Conservation (phyloP, 37 sponge, comb jelly and placozoan species). For the Chondrosia reniformis region DNA sequence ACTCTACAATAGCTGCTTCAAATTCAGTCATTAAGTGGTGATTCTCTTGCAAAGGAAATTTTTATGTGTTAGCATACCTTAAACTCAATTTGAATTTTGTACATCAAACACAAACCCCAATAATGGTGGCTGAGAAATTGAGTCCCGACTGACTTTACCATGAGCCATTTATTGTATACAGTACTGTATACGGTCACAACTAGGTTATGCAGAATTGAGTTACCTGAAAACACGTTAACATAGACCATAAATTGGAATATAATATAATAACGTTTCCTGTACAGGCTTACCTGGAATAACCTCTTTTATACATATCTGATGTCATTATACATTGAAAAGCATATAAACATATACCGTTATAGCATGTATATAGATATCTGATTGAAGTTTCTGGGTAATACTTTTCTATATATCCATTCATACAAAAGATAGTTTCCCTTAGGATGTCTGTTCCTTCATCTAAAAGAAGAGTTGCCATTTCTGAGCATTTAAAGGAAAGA, state of each 20-base stretch:
- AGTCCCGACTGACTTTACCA: too few relatives aligned
- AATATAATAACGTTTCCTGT: neutral
- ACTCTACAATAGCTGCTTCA: too few relatives aligned
- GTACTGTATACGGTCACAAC: neutral
- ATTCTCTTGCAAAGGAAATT: too few relatives aligned
- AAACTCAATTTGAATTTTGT: too few relatives aligned
- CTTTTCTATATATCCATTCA: neutral
- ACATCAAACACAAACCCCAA: too few relatives aligned
- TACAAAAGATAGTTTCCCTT: neutral
- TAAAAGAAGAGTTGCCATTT: constrained; percentile 13
- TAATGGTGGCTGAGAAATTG: too few relatives aligned
- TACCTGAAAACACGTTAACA: constrained; percentile 5
- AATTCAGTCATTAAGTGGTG: too few relatives aligned
- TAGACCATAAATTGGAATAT: neutral
- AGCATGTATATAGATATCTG: too few relatives aligned
- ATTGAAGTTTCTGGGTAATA: too few relatives aligned
- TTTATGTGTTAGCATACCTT: too few relatives aligned
- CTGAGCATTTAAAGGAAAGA: neutral
- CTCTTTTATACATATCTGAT: neutral
- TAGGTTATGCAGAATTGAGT: constrained; percentile 15
- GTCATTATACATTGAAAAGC: neutral
- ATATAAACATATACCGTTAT: too few relatives aligned
- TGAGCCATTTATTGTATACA: too few relatives aligned
- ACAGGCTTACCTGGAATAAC: constrained; percentile 4
- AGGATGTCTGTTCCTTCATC: constrained; percentile 9